A percentile compares a stretch with the other conserved stretches of the same genome.
phyloP scores from a whole-genome alignment of 2,113 vertebrate species.

The Indri indri region DNA sequence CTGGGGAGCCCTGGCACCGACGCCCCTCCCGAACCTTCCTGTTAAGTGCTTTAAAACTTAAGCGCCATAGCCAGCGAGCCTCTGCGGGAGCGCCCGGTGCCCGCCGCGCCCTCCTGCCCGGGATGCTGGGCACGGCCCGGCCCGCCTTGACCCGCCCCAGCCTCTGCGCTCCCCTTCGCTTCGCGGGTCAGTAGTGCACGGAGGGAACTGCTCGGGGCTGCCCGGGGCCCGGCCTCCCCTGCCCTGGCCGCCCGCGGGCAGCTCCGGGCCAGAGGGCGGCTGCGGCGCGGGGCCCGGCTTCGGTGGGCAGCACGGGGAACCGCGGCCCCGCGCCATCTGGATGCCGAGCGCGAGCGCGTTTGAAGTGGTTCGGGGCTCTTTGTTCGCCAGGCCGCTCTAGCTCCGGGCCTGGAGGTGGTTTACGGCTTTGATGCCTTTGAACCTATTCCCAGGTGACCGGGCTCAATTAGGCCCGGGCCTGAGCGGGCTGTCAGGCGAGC shows the following conservation, averaged over 20 bases:
- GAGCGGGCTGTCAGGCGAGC: slow-evolving; percentile 48
- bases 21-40: slow-evolving; percentile 80
- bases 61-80: slow-evolving; percentile 78
- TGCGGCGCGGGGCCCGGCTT: neutral
- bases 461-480: slow-evolving; percentile 58
- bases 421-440: slow-evolving; percentile 76
- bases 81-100: slow-evolving; percentile 68
- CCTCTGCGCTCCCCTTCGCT: neutral
- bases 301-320: neutral
- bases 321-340: slow-evolving; percentile 61
- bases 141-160: neutral
- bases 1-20: neutral
- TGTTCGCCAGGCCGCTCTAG: slow-evolving; percentile 66
- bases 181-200: rapidly evolving
- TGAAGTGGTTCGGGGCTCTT: slow-evolving; percentile 71
- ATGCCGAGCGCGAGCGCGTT: slow-evolving; percentile 35
- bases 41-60: slow-evolving; percentile 80
- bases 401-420: slow-evolving; percentile 75
- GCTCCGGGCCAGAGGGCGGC: neutral
- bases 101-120: neutral
- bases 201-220: neutral
- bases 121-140: neutral
- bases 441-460: slow-evolving; percentile 76
- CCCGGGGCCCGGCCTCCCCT: neutral
- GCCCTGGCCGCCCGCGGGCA: neutral